Evolutionary conservation across 2,113 vertebrate genomes (phyloP).

Genomic region (Bubalus kerabau): DNA sequence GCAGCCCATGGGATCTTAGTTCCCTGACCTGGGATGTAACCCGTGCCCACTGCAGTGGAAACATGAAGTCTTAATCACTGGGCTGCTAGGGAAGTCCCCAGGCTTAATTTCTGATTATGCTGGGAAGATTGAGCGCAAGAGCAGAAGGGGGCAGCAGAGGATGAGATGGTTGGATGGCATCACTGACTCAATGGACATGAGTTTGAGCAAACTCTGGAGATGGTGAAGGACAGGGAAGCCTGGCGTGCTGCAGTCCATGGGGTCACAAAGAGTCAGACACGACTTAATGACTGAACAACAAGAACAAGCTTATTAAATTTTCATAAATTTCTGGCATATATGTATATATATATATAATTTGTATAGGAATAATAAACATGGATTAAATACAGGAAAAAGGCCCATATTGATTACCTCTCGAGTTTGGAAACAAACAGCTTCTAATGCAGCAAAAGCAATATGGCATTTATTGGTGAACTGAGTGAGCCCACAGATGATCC

Average conservation of each 20-base stretch:
- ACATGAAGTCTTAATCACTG: not conserved
- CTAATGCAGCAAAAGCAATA: constrained; percentile 96
- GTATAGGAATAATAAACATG: not conserved
- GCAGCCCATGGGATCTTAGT: not conserved
- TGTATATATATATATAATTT: not conserved
- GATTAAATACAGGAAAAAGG: not conserved
- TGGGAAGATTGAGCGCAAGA: not conserved
- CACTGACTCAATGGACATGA: not conserved
- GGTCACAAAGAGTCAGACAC: not conserved
- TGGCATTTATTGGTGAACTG: constrained; percentile 98
- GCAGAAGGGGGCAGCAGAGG: not conserved
- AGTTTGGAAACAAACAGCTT: constrained; percentile 98
- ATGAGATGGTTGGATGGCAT: not conserved
- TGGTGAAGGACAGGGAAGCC: not conserved
- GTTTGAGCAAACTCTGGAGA: not conserved
- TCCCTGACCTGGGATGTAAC: not conserved
- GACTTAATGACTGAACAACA: not conserved
- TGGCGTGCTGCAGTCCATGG: not conserved
- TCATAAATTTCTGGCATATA: not conserved
- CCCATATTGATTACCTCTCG: constrained; percentile 87
- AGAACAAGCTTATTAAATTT: not conserved
- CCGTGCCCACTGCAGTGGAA: not conserved
- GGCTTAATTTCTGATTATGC: not conserved
- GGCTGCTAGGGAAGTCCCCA: not conserved
- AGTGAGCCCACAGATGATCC: constrained; percentile 98